These are phyloP conservation scores for Dryadula phaetusa DNA, from an alignment of 2,888 invertebrate species.

Conservation along the genomic window DNA sequence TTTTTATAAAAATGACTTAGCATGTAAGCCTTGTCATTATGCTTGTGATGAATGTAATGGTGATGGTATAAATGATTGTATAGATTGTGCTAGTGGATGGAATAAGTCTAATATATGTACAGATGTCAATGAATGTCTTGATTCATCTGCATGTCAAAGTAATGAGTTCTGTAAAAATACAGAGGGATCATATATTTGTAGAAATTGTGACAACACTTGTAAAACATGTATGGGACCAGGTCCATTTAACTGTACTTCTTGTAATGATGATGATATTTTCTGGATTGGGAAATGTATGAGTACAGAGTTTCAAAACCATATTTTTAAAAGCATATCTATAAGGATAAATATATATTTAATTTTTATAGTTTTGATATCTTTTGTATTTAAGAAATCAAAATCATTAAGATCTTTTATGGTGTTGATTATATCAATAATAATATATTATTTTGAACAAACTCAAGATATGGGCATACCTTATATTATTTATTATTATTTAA, in stretches of 20 bases:
- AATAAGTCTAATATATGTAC: constrained; percentile 88
- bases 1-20: constrained; percentile 87
- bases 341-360: constrained; percentile 59
- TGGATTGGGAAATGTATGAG: constrained; percentile 69
- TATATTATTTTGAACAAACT: constrained; percentile 62
- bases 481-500: constrained; percentile 35
- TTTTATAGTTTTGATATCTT: constrained; percentile 57
- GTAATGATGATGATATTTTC: constrained; percentile 77
- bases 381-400: constrained; percentile 57
- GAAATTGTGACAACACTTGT: constrained; percentile 93
- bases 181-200: constrained; percentile 91
- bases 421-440: constrained; percentile 57
- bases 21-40: constrained; percentile 91
- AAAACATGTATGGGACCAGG: constrained; percentile 93
- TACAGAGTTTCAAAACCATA: constrained; percentile 54
- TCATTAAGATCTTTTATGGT: constrained; percentile 57
- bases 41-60: constrained; percentile 92
- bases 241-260: constrained; percentile 92
- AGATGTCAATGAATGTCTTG: constrained; percentile 93
- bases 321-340: constrained; percentile 56
- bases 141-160: constrained; percentile 76
- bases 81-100: constrained; percentile 88
- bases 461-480: constrained; percentile 42
- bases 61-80: constrained; percentile 86
- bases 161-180: constrained; percentile 94